A percentile compares a stretch with the other conserved stretches of the same genome.
These are phyloP conservation scores for Neolamprologus sp. DNA, from an alignment of 2,113 vertebrate genomes.

Conservation along the genomic window DNA sequence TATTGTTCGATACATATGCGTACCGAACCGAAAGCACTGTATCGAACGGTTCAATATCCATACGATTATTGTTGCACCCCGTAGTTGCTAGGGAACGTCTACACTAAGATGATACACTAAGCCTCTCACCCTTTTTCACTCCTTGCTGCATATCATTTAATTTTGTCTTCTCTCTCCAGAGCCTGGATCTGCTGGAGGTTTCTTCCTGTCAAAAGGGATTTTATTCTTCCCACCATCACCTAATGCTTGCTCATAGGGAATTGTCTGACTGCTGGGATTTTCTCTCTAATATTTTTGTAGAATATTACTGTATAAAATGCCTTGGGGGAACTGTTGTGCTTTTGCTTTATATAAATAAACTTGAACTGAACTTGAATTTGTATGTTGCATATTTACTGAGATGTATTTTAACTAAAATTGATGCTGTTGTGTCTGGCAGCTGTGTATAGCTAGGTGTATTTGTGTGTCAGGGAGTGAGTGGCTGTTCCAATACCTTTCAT, in stretches of 20 bases:
- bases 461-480: accelerated
- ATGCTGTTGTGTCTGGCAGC: neutral
- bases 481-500: neutral
- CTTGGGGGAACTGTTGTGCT: neutral
- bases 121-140: neutral
- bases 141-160: neutral
- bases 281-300: neutral
- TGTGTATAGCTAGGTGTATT: neutral
- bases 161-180: neutral
- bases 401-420: neutral
- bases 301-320: neutral
- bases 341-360: neutral
- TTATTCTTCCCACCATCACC: neutral
- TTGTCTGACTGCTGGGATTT: neutral
- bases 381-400: accelerated
- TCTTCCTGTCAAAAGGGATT: neutral
- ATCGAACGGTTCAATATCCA: no score
- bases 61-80: no score
- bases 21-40: no score
- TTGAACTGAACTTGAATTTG: neutral
- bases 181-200: neutral
- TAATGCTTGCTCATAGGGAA: neutral
- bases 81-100: neutral
- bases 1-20: no score
- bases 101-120: neutral